Evolutionary conservation across 2,113 vertebrate genomes (phyloP), one percentile per base, ranked within the genome.

Genomic region (Micronycteris hirsuta): DNA sequence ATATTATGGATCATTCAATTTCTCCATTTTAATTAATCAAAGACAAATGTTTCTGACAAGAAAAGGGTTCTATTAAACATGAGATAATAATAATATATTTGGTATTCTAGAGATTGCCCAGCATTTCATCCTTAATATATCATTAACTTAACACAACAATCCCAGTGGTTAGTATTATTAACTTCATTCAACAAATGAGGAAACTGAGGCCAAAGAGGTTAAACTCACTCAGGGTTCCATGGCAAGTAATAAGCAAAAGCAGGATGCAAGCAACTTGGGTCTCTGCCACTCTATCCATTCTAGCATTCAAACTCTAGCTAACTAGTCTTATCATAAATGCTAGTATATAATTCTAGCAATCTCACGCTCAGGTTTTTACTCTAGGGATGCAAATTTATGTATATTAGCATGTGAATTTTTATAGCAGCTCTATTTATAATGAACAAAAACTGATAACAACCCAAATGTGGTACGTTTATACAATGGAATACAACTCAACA

Each of bases 21-120:
- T 77, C 16, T 81, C n/a, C 52, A 77, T 41, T 93, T 94, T 86
- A 94, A 89, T 76, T 87, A 89, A 78, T 86, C 82, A 87, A 94
- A 91, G 36, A 71, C 0, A 26, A 89, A 54, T 95, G 52, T 83
- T 82, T 89, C 67, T 97, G 45, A 92, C 24, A 92, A 83, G 52
- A 63, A 93, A 95, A 49, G 38, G 43, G 22, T 83, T 88, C 71
- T 56, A 49, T 65, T 84, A 93, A 91, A 89, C 70, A 91, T 63
- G 43, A 96, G 28, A 78, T 82, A 63, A 74, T 70, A 54, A 86
- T 82, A 94, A 54, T 24, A 47, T 74, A 94, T 83, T 78, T 45
- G 47, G 41, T 49, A 80, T 86, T 41, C 4, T 17, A 92, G 43
- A 83, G 6, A 94, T 19, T 87, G 54, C 11, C 96, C 33, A 93